A percentile compares a stretch with the other conserved stretches of the same genome.
Conservation (phyloP, 1,140 invertebrate species). For the Trinorchestia longiramus region DNA sequence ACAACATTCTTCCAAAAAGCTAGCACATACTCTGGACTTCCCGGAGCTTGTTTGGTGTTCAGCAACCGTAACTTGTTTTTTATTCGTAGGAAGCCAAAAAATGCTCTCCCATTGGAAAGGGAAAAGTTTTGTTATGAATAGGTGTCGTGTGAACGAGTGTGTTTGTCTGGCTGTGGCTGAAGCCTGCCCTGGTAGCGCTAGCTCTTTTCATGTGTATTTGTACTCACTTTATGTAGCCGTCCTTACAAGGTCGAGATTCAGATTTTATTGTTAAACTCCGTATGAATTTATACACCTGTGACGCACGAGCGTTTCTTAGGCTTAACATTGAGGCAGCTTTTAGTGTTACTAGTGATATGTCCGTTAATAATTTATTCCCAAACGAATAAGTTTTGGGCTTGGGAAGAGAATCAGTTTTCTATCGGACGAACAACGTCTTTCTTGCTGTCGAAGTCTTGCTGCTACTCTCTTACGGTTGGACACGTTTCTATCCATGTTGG, state of each 20-base stretch:
- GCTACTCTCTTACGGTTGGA: too few species aligned
- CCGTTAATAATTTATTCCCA: too few species aligned
- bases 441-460: too few species aligned
- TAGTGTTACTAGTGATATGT: too few species aligned
- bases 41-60: background rate
- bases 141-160: background rate
- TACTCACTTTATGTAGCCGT: background rate
- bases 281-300: background rate
- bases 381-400: too few species aligned
- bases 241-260: background rate
- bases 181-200: background rate
- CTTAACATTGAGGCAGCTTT: too few species aligned
- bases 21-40: background rate
- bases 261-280: background rate
- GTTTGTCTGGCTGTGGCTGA: background rate
- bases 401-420: too few species aligned
- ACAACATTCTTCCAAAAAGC: background rate
- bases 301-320: too few species aligned
- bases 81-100: background rate
- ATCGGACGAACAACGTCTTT: too few species aligned
- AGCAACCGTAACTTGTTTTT: background rate
- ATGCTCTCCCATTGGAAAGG: constrained; percentile 6
- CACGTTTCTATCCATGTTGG: too few species aligned
- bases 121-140: constrained; percentile 2
- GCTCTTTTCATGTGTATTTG: background rate